These are phyloP conservation scores for Grallaria varia DNA, from an alignment of 2,113 vertebrate genomes.

Conservation along the genomic window DNA sequence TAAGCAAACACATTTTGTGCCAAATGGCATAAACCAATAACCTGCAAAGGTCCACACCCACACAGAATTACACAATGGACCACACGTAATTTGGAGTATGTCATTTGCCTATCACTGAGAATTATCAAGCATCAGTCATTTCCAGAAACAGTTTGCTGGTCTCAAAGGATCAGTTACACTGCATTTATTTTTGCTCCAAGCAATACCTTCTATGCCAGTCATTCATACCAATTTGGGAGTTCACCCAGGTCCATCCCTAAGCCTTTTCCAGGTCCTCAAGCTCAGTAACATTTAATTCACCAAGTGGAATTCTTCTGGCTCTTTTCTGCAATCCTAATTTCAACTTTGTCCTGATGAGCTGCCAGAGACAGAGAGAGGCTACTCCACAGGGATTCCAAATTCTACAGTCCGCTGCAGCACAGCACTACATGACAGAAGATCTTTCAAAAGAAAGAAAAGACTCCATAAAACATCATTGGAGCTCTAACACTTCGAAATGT, in stretches of 20 bases:
- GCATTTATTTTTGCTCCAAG: slow-evolving; percentile 55
- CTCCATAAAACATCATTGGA: slow-evolving; percentile 3
- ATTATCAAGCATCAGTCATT: slow-evolving; percentile 51
- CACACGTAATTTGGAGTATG: slow-evolving; percentile 47
- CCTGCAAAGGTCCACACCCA: slow-evolving; percentile 58
- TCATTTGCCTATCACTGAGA: slow-evolving; percentile 43
- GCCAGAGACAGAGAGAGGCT: slow-evolving; percentile 8
- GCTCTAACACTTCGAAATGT: background rate
- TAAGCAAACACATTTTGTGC: slow-evolving; percentile 51
- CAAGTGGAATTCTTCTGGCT: slow-evolving; percentile 41
- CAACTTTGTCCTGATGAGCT: slow-evolving; percentile 21
- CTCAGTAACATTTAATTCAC: slow-evolving; percentile 41
- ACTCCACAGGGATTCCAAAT: slow-evolving; percentile 23
- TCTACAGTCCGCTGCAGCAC: background rate
- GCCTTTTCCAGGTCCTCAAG: slow-evolving; percentile 46
- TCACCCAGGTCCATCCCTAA: slow-evolving; percentile 14
- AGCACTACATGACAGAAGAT: background rate
- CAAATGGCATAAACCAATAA: slow-evolving; percentile 58
- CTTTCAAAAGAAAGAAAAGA: slow-evolving; percentile 23
- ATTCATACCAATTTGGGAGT: slow-evolving; percentile 50
- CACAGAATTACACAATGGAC: slow-evolving; percentile 56
- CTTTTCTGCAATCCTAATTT: slow-evolving; percentile 40
- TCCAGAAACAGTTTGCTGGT: slow-evolving; percentile 49
- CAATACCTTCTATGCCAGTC: slow-evolving; percentile 43
- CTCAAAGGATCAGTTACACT: slow-evolving; percentile 42